phyloP scores from a whole-genome alignment of 2,888 invertebrate species.

The Molanna angustata region DNA sequence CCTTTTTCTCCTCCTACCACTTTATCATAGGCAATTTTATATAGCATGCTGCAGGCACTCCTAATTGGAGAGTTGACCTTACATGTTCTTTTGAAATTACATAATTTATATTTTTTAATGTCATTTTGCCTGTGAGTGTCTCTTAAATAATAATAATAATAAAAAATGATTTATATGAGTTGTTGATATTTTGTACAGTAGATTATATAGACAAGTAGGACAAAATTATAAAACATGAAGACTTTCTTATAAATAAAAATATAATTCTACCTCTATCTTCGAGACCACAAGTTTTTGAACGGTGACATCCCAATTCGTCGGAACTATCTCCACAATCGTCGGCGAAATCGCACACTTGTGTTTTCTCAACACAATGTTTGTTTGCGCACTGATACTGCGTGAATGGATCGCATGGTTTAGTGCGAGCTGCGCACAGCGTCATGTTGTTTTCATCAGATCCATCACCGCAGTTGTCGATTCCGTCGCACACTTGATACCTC shows the following conservation, averaged over 20 bases:
- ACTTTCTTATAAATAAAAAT: conserved; percentile 1
- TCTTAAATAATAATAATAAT: no score
- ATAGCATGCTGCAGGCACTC: no score
- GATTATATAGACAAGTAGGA: no score
- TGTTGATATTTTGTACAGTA: no score
- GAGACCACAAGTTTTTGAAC: conserved; percentile 56
- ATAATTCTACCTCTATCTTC: conserved; percentile 43
- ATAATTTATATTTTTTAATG: no score
- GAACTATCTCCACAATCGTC: conserved; percentile 90
- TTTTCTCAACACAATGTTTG: conserved; percentile 75
- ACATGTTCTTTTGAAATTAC: no score
- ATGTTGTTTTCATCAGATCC: conserved; percentile 95
- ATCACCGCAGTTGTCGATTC: conserved; percentile 90
- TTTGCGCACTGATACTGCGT: conserved; percentile 88
- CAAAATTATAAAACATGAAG: no score
- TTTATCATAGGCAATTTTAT: no score
- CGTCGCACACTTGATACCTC: conserved; percentile 85
- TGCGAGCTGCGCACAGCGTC: conserved; percentile 77
- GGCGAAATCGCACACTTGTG: conserved; percentile 81
- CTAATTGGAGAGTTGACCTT: no score
- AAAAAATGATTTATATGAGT: no score
- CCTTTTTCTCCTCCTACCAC: no score
- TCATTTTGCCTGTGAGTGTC: no score
- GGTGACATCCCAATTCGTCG: conserved; percentile 88
- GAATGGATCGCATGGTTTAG: conserved; percentile 71